Evolutionary conservation across 53 echinoderm and acorn worm species (phyloP), one percentile per base, ranked within the genome.

Genomic region (Astropecten irregularis): DNA sequence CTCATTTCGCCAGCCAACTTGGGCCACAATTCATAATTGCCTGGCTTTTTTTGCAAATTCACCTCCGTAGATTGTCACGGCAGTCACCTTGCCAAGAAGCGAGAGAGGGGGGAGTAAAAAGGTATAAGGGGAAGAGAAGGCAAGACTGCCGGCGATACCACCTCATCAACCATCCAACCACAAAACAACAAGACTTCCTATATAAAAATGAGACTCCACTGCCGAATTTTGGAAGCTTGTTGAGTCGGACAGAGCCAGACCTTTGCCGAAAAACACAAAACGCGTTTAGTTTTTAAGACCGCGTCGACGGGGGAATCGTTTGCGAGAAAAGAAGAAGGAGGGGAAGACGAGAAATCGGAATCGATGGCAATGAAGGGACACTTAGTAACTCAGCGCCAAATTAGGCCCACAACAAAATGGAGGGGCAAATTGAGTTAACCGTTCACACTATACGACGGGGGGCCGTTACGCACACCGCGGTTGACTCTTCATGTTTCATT

Each of bases 401-500:
- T 74, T 56, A 53, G 55, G 21, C 34, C 36, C 18, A 23, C 32
- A n/a, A 61, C 10, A 29, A 37, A 64, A 1, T 29, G 35, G 64
- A 15, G 2, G 33, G n/a, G n/a, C 34, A 55, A 74, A 74, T 74
- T 57, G 38, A 74, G 74, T 74, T 74, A 74, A 22, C 11, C 39
- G 36, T 21, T 39, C 54, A 74, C 74, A 74, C 74, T 74, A 74
- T 74, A 21, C 74, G 42, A 38, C 21, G 22, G 13, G 55, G 57
- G 40, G 39, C 74, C 7, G 55, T 74, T 74, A 56, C 74, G 22
- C 15, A 26, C 15, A 50, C 58, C 55, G 56, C 56, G 56, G 39
- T 56, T 74, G 74, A 74, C 74, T 74, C 74, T 74, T 56, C 57
- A 38, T 74, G 74, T 74, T 55, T 74, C 74, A 39, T 54, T 74